These are phyloP conservation scores for Venusia cambrica DNA, from an alignment of 2,888 invertebrate genomes.

Conservation along the genomic window DNA sequence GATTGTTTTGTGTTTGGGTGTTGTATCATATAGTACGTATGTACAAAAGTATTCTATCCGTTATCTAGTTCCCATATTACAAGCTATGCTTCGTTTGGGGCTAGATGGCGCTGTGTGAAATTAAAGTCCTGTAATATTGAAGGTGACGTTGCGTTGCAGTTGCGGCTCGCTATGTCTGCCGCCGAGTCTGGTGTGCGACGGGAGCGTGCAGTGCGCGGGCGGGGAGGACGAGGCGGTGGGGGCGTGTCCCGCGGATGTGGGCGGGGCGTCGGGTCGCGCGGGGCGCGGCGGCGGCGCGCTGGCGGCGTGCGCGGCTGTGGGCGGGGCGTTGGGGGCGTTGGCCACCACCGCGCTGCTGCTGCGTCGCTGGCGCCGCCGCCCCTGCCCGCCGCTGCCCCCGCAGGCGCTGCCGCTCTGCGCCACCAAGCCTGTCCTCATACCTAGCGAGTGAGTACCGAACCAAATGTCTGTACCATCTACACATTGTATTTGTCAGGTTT, in stretches of 20 bases:
- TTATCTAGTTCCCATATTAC: too few relatives aligned
- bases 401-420: conserved; percentile 36
- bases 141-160: conserved; percentile 31
- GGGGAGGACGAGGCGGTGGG: conserved; percentile 87
- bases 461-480: neutral
- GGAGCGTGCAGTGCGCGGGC: conserved; percentile 89
- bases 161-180: conserved; percentile 88
- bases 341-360: conserved; percentile 46
- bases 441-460: conserved; percentile 59
- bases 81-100: too few relatives aligned
- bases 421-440: too few relatives aligned
- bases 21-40: too few relatives aligned
- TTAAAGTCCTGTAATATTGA: too few relatives aligned
- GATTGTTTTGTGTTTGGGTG: too few relatives aligned
- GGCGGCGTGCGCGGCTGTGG: conserved; percentile 48
- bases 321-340: conserved; percentile 43
- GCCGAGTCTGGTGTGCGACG: conserved; percentile 86
- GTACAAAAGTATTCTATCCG: too few relatives aligned
- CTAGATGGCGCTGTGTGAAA: too few relatives aligned
- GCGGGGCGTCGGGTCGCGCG: conserved; percentile 43
- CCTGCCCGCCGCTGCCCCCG: conserved; percentile 32
- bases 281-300: conserved; percentile 49
- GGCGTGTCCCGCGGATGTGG: conserved; percentile 48
- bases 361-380: conserved; percentile 41
- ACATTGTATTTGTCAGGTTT: too few relatives aligned